Evolutionary conservation across 1,140 invertebrate species (phyloP), one percentile per base, ranked within the genome.

Genomic region (Diabrotica virgifera): DNA sequence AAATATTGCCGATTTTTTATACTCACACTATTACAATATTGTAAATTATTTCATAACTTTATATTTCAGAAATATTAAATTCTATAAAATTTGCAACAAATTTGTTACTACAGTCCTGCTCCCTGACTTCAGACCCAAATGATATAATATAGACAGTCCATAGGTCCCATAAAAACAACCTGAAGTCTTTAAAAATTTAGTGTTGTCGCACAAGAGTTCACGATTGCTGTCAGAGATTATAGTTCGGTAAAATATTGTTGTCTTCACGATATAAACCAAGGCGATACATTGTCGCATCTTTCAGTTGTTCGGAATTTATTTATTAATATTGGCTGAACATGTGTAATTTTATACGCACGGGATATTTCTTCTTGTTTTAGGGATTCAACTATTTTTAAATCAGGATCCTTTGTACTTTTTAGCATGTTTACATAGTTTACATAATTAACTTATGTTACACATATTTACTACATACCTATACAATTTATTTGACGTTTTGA

Each of bases 111-210:
- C 40, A 46, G n/a, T n/a, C 40, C 40, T 46, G 40, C 8, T n/a
- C 8, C 40, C n/a, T n/a, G 40, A n/a, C n/a, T 46, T 46, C 40
- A 46, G 40, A 46, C 8, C 40, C 40, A 46, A 46, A 46, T 36
- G 53, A 55, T 55, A 55, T 55, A 55, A 55, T 55, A 55, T 55
- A 36, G 53, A 55, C 53, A 55, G 24, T 9, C 53, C 53, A 55
- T 24, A 46, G 40, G 40, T 46, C 53, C 53, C 13, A 24, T 24
- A 55, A 55, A 36, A 55, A 55, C 12, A 55, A 11, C 53, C 35
- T 36, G n/a, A 36, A 52, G 53, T 24, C 12, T 36, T 55, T 24
- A 55, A 55, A 36, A 55, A 55, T 55, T 55, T 55, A 55, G 53
- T 55, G 53, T 24, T 55, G 53, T 55, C 53, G 53, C 53, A 36